Evolutionary conservation across 2,113 vertebrate genomes (phyloP).

Genomic region (Pseudorectes ferrugineus): DNA sequence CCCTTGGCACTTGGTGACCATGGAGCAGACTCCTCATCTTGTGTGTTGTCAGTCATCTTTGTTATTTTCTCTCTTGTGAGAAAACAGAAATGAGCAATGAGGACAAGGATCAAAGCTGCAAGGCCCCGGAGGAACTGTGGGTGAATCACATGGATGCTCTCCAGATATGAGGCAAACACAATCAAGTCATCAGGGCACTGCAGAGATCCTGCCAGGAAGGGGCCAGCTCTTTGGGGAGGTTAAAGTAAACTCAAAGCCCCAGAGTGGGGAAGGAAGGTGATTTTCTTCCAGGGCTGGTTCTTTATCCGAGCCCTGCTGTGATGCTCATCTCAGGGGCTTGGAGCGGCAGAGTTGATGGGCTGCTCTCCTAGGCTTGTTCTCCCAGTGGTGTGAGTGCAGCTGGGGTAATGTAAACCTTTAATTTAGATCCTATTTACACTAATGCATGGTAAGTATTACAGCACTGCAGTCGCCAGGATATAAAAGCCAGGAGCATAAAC

Average conservation of each 20-base stretch:
- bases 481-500: background rate
- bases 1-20: background rate
- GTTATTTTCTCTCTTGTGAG: background rate
- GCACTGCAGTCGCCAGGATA: background rate
- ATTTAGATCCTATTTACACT: background rate
- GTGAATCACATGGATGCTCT: slow-evolving; percentile 7
- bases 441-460: background rate
- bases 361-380: accelerated
- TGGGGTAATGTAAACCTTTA: background rate
- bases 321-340: background rate
- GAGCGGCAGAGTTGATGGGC: background rate
- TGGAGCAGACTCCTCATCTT: background rate
- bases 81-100: background rate
- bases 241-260: background rate
- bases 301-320: accelerated
- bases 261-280: background rate
- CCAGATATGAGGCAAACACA: background rate
- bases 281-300: background rate
- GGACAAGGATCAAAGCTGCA: background rate
- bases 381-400: background rate
- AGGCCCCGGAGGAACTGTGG: background rate
- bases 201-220: background rate
- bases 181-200: background rate
- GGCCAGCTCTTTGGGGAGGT: background rate
- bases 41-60: background rate